A percentile compares a stretch with the other conserved stretches of the same genome.
Conservation (phyloP, 2,888 invertebrate genomes). For the Sphaeridia pumilis region DNA sequence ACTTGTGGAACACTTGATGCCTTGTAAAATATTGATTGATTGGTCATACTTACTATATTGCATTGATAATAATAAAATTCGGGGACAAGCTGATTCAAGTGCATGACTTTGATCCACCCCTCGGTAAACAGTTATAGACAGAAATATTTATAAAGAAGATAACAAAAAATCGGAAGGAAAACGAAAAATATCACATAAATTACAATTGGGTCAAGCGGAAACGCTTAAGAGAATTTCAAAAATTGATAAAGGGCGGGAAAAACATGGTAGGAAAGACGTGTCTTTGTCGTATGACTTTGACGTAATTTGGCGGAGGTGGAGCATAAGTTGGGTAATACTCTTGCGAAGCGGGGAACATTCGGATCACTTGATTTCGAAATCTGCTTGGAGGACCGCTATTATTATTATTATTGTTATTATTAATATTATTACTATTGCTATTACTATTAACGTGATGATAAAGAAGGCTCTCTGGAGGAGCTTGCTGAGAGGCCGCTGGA, state of each 20-base stretch:
- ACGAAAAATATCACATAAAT: no score
- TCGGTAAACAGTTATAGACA: no score
- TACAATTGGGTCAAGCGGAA: no score
- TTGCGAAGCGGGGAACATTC: conserved; percentile 19
- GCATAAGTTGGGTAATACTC: conserved; percentile 18
- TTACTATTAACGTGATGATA: neutral
- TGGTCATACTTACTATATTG: no score
- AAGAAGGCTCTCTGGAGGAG: neutral
- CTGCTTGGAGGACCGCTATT: neutral
- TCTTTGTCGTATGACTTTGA: conserved; percentile 17
- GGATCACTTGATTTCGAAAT: conserved; percentile 12
- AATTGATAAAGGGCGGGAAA: conserved; percentile 14
- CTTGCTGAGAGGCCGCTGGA: neutral
- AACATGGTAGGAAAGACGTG: conserved; percentile 17
- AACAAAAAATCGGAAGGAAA: no score
- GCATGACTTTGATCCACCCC: no score
- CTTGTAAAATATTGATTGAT: no score
- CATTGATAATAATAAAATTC: no score
- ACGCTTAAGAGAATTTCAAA: no score
- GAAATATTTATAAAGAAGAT: no score
- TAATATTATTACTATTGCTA: neutral
- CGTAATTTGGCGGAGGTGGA: conserved; percentile 16
- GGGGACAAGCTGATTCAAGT: no score
- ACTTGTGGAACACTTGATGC: no score
- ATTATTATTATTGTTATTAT: neutral